These are phyloP conservation scores for Nicator chloris DNA, from an alignment of 2,113 vertebrate species.

Conservation along the genomic window DNA sequence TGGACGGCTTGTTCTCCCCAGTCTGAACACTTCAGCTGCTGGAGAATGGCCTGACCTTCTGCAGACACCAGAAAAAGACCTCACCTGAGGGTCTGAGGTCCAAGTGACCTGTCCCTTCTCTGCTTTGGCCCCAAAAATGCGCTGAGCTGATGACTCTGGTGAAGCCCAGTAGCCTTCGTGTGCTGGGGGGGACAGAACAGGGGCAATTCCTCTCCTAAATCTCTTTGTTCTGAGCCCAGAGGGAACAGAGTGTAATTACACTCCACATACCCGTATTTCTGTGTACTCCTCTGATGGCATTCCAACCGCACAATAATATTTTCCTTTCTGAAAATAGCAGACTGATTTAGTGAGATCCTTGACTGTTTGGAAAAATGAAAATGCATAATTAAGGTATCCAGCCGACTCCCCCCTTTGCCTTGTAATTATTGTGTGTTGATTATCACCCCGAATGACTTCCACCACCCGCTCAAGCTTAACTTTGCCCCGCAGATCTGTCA, in stretches of 20 bases:
- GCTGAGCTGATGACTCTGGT: neutral
- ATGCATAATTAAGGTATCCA: constrained; percentile 59
- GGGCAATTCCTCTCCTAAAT: neutral
- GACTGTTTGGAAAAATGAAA: constrained; percentile 43
- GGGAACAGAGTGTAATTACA: neutral
- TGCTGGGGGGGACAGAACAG: neutral
- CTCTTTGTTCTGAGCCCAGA: neutral
- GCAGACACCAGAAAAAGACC: neutral
- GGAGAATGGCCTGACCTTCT: neutral
- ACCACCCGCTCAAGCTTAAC: constrained; percentile 58
- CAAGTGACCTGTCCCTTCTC: rapidly evolving
- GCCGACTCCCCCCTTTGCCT: constrained; percentile 35
- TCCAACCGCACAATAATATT: neutral
- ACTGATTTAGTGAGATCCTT: constrained; percentile 10
- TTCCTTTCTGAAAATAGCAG: constrained; percentile 33
- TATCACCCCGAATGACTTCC: constrained; percentile 42
- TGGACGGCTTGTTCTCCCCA: neutral
- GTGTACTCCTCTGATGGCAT: neutral
- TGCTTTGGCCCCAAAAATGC: neutral
- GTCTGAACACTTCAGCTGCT: neutral
- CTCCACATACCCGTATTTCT: rapidly evolving
- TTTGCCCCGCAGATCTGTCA: constrained; percentile 58
- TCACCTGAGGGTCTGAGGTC: neutral
- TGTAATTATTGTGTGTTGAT: constrained; percentile 55
- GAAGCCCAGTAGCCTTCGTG: rapidly evolving